Base-by-base conservation (phyloP, 1,140 invertebrate genomes). In the Temnothorax longispinosus region DNA sequence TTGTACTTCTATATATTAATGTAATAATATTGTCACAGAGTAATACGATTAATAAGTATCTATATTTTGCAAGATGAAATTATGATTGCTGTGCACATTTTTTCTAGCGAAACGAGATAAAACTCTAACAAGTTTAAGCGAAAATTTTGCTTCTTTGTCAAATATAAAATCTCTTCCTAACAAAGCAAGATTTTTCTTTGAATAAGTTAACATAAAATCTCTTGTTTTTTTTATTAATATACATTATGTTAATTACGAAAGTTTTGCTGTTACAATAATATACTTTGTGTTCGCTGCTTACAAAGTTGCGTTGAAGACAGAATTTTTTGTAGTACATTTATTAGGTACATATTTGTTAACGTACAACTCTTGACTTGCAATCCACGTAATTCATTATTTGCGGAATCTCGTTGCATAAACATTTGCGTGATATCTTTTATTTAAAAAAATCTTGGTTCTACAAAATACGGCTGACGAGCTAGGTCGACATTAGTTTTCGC, bases 401-500 rank as follows among this genome's bases (percentile, higher is more conserved):
- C 8, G 4, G 69, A 56, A 84, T 74, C 54, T 74, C 13, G 69
- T 62, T 27, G 60, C n/a, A 56, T 50, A 75, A 62, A 75, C 44
- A 38, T 75, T 50, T 7, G 3, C 27, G 41, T 41, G 47, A 38
- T 54, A 32, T 50, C 41, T 75, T 74, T 47, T 47, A 47, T 27
- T 58, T 74, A 0, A 44, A 84, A 84, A 84, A 84, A 84, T 75
- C 41, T 18, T 69, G n/a, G 10, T 78, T 44, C 32, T 21, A 60
- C 11, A 65, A 65, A 78, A 44, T 78, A 54, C 44, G 27, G 15
- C 11, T 32, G 50, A 60, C 41, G 38, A 60, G 27, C 41, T 32
- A 13, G 10, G 62, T 54, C 21, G 62, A 74, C 44, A 41, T 47
- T 65, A 15, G 75, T 56, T 65, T 52, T 85, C 27, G 76, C 71